Evolutionary conservation across 2,113 vertebrate genomes (phyloP).

Genomic region (Myanophis thanlyinensis): DNA sequence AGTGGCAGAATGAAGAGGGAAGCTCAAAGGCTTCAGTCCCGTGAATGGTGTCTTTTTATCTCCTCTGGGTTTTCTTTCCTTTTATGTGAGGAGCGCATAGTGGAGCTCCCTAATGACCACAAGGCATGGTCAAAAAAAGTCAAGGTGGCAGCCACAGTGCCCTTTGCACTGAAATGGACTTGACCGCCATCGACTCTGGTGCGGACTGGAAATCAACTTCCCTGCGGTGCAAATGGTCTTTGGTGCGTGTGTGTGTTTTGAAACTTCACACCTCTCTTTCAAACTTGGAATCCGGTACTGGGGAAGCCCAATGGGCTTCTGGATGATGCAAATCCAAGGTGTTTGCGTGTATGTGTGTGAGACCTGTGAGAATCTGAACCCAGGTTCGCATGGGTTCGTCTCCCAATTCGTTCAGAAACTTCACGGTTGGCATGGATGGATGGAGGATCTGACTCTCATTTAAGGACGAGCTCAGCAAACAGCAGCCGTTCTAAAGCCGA

Average conservation of each 20-base stretch:
- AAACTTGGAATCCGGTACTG: background rate
- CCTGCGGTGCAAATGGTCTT: background rate
- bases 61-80: background rate
- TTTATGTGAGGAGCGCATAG: background rate
- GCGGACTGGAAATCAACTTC: background rate
- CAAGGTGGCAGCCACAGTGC: background rate
- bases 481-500: background rate
- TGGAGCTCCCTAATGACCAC: background rate
- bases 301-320: background rate
- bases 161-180: background rate
- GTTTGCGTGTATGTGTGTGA: background rate
- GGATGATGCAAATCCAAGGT: background rate
- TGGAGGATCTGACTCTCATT: background rate
- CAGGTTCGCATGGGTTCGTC: background rate
- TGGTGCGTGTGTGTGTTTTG: background rate
- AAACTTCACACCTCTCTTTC: background rate
- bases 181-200: background rate
- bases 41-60: background rate
- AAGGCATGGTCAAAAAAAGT: background rate
- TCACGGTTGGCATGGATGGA: slow-evolving; percentile 15
- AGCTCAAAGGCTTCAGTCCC: no score
- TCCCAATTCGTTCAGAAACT: background rate
- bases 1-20: background rate
- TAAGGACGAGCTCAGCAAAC: background rate
- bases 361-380: background rate